Conservation (phyloP, 2,888 invertebrate species). For the Noctua janthe region DNA sequence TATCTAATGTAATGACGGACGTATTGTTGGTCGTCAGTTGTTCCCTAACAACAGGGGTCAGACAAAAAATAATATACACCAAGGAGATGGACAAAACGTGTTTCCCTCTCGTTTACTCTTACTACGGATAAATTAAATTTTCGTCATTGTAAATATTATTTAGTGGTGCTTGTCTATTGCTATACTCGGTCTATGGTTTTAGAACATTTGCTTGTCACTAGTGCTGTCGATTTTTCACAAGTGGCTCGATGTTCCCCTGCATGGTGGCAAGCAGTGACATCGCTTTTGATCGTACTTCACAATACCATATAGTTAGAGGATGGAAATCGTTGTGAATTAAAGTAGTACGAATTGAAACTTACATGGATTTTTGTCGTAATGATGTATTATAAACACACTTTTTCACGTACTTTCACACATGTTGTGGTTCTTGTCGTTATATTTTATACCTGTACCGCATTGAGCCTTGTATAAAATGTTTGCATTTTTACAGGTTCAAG, state of each 20-base stretch:
- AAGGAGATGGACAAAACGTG: background rate
- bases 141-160: background rate
- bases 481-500: background rate
- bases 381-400: too few relatives aligned
- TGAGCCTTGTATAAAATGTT: background rate
- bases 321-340: constrained; percentile 2
- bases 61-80: background rate
- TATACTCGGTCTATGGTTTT: background rate
- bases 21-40: background rate
- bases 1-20: background rate
- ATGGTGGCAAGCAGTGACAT: constrained; percentile 35
- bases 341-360: background rate
- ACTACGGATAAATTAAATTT: background rate
- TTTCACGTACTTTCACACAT: background rate
- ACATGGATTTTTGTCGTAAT: background rate
- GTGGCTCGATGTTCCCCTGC: background rate
- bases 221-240: background rate
- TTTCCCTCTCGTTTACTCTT: background rate
- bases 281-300: constrained; percentile 28
- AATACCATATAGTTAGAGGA: constrained; percentile 14
- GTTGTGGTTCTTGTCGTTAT: background rate
- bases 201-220: background rate
- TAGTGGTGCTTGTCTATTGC: background rate
- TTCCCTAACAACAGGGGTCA: background rate
- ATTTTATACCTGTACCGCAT: background rate